Evolutionary conservation across 2,797 vertebrate genomes (phyloP), one percentile per base, ranked within the genome.

Genomic region (Aselliscus stoliczkanus): DNA sequence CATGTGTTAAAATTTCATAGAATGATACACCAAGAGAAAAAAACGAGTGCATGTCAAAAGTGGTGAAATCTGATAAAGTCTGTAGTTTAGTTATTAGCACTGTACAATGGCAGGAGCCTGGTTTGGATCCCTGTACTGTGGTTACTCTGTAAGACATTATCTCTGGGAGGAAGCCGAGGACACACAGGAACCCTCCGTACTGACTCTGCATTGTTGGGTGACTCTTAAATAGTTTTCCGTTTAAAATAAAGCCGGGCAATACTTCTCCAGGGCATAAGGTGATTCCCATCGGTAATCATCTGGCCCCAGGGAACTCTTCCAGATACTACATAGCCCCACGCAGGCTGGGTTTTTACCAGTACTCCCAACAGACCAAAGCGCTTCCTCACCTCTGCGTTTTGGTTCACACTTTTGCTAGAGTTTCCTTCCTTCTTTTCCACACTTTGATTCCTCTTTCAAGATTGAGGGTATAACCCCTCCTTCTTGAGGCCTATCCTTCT

Each of bases 331-430:
- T 18, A 7, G 20, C 17, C 34, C 7, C 5, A 2, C 0, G 2
- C 5, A 2, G 3, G 13, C 56, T 14, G 1, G 7, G 4, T 2
- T n/a, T 15, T 18, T 1, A 27, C 44, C 44, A n/a, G 69, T 6
- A 3, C 5, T 37, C 27, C 1, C 1, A 7, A 2, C 0, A 1
- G 0, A 7, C 44, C 21, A 4, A 4, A 0, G 6, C 0, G 7
- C 21, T 1, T 34, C 37, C 79, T 50, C 54, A 5, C 31, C 34
- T 39, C 62, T 4, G 31, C 50, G 5, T 54, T 42, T 1, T 2
- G 4, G 44, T 1, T 73, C 80, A 7, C 1, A 4, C 27, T 50
- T 64, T 3, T 31, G 64, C 42, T 42, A 58, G 34, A 44, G 42
- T 12, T 13, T 27, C 50, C 82, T n/a, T 27, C 50, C 21, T 6